A percentile compares a stretch with the other conserved stretches of the same genome.
Evolutionary conservation across 2,888 invertebrate species (phyloP).

Genomic region (Drosophila anceps): DNA sequence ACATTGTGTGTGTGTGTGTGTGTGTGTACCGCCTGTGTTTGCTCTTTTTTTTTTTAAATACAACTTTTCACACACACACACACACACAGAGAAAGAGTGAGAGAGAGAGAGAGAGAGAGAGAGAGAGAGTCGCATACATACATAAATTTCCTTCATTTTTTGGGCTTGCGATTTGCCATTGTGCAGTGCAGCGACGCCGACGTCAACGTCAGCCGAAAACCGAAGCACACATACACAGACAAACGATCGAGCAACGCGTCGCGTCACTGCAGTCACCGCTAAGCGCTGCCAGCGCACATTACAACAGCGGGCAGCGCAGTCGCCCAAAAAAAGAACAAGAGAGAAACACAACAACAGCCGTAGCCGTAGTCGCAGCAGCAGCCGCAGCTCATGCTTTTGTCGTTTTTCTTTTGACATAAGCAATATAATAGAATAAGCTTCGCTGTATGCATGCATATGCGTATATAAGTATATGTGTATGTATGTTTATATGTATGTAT

Average conservation of each 20-base stretch:
- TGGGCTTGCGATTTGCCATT: slow-evolving; percentile 65
- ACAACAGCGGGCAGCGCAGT: slow-evolving; percentile 56
- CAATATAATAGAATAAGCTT: slow-evolving; percentile 25
- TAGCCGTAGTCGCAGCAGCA: too few relatives aligned
- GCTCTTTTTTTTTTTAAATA: slow-evolving; percentile 54
- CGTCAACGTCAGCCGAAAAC: slow-evolving; percentile 35
- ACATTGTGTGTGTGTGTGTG: slow-evolving; percentile 22
- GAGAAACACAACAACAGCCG: background rate
- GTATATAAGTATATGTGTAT: background rate
- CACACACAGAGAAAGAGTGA: slow-evolving; percentile 7
- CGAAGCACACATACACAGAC: slow-evolving; percentile 31
- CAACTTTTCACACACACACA: slow-evolving; percentile 42
- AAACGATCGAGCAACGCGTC: slow-evolving; percentile 45
- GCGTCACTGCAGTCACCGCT: slow-evolving; percentile 34
- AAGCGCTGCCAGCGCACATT: slow-evolving; percentile 39
- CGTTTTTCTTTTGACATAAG: slow-evolving; percentile 29
- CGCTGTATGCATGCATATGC: background rate
- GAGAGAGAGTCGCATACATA: slow-evolving; percentile 7
- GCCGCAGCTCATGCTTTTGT: slow-evolving; percentile 33
- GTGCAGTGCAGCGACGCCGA: slow-evolving; percentile 53
- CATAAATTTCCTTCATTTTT: slow-evolving; percentile 58
- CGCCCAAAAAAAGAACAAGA: slow-evolving; percentile 38
- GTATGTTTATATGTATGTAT: background rate
- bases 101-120: background rate
- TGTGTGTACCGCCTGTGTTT: slow-evolving; percentile 49